Conservation (phyloP, 2,888 invertebrate species). For the Rhingia campestris region DNA sequence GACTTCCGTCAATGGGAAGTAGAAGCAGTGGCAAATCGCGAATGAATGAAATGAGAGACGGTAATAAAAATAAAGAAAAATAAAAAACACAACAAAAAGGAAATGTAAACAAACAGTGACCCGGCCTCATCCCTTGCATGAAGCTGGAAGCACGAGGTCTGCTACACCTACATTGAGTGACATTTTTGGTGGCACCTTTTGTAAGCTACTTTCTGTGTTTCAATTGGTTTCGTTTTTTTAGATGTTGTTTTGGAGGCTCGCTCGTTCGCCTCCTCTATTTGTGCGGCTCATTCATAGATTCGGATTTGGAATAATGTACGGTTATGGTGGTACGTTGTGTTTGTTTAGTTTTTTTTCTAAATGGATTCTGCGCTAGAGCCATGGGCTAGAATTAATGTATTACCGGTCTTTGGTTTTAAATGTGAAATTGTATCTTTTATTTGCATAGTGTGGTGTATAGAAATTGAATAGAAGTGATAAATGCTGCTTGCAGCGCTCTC, state of each 20-base stretch:
- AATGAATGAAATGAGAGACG: conserved; percentile 44
- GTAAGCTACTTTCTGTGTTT: neutral
- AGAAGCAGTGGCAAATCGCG: neutral
- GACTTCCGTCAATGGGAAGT: conserved; percentile 56
- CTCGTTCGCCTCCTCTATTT: conserved; percentile 38
- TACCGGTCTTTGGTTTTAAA: conserved; percentile 52
- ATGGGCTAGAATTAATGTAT: conserved; percentile 73
- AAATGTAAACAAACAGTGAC: conserved; percentile 69
- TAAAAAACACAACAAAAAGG: conserved; percentile 65
- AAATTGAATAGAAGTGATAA: conserved; percentile 52
- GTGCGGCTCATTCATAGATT: conserved; percentile 65
- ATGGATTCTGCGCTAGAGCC: conserved; percentile 69
- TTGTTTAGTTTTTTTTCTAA: conserved; percentile 59
- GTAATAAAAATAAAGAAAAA: conserved; percentile 49
- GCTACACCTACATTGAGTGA: conserved; percentile 38
- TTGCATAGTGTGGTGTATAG: conserved; percentile 56
- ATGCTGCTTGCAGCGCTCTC: conserved; percentile 24
- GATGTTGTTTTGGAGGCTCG: conserved; percentile 13
- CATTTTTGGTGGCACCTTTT: conserved; percentile 66
- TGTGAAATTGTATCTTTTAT: conserved; percentile 70
- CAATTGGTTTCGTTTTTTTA: neutral
- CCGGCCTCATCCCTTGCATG: conserved; percentile 48
- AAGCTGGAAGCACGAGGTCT: conserved; percentile 29
- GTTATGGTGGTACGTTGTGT: conserved; percentile 38
- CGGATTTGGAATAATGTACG: neutral